Conservation (phyloP, 1,140 invertebrate species). For the Cardiocondyla obscurior region DNA sequence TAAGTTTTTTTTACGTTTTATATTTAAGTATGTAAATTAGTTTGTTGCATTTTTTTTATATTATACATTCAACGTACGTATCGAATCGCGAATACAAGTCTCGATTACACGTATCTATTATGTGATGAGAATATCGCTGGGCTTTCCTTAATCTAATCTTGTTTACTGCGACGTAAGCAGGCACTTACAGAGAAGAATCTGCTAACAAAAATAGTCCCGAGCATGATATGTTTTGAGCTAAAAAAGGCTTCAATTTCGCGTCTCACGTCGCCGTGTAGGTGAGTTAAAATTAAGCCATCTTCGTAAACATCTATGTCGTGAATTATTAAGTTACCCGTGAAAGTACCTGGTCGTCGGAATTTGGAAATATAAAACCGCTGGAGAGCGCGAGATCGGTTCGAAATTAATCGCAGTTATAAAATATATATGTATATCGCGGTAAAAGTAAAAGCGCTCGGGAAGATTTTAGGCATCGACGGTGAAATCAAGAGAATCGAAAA, state of each 20-base stretch:
- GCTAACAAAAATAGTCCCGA: slow-evolving; percentile 50
- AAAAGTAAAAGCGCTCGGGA: background rate
- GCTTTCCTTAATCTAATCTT: slow-evolving; percentile 58
- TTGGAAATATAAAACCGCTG: slow-evolving; percentile 35
- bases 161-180: slow-evolving; percentile 55
- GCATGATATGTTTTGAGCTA: background rate
- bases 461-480: slow-evolving; percentile 8
- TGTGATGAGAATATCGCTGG: slow-evolving; percentile 61
- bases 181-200: slow-evolving; percentile 58
- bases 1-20: background rate
- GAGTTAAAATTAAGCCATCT: slow-evolving; percentile 49
- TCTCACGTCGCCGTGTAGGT: background rate
- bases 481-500: slow-evolving; percentile 53
- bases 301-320: background rate
- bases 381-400: too few species aligned
- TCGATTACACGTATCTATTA: slow-evolving; percentile 30
- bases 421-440: background rate
- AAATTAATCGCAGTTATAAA: background rate
- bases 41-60: background rate
- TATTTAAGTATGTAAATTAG: background rate
- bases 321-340: slow-evolving; percentile 1
- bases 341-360: slow-evolving; percentile 24
- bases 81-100: slow-evolving; percentile 14
- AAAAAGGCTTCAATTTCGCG: background rate
- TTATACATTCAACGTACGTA: background rate